Evolutionary conservation across 1,140 invertebrate genomes (phyloP), one percentile per base, ranked within the genome.

Genomic region (Himalopsyche phryganea): DNA sequence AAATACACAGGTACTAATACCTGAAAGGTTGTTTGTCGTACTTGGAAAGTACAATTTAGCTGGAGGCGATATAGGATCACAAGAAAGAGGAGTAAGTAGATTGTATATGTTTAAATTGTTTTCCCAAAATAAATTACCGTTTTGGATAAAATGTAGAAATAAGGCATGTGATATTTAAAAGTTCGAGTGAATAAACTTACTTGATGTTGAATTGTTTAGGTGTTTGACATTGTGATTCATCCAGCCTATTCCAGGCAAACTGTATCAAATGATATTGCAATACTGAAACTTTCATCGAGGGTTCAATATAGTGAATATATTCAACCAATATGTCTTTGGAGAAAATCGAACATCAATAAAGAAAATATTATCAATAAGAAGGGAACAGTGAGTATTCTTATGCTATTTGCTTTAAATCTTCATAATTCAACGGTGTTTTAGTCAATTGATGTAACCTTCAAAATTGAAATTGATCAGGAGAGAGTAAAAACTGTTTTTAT

Each of bases 281-380:
- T 78, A 6, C 58, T 78, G 11, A 72, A 70, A 61, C 68, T 78
- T 1, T 69, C 70, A 5, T 68, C 71, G 33, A 63, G 57, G 35
- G 63, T 76, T 2, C 60, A 33, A 41, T 77, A 69, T 50, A 72
- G 71, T 1, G 68, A 72, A 49, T 75, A 70, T 41, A 69, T 78
- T 0, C 76, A 76, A 59, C 74, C 76, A 5, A 71, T 78, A 46
- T 78, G 76, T 61, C 40, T 78, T 28, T 77, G 74, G 74, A 69
- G 70, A 11, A 75, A 71, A 55, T 64, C 70, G 28, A 74, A 75
- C 56, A 71, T 70, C 53, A 66, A 75, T 32, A 77, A 74, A 60
- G 50, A 46, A 9, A 53, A 58, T 5, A 59, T 77, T 11, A 11
- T 50, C n/a, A 23, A 60, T 42, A 60, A 23, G n/a, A 49, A 36